Evolutionary conservation across 2,888 invertebrate genomes (phyloP).

Genomic region (Melieria picta): DNA sequence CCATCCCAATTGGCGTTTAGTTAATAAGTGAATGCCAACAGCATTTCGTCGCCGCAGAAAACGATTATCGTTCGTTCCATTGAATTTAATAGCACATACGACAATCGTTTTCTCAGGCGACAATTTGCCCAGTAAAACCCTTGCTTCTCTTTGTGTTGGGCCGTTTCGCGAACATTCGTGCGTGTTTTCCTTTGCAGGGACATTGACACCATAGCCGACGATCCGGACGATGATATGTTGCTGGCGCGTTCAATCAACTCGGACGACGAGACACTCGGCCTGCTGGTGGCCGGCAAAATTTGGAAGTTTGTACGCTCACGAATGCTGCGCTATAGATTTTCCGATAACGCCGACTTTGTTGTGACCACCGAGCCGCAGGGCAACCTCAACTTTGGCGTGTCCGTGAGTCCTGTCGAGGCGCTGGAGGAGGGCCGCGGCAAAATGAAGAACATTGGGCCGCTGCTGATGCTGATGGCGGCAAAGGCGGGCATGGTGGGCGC

Average conservation of each 20-base stretch:
- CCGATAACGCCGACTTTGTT: conserved; percentile 82
- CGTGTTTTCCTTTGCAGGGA: conserved; percentile 47
- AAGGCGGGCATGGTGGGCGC: conserved; percentile 85
- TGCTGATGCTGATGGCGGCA: conserved; percentile 80
- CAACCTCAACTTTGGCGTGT: conserved; percentile 72
- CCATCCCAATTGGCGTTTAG: background rate
- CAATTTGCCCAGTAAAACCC: no score
- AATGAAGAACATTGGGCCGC: conserved; percentile 77
- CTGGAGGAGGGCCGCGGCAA: conserved; percentile 76
- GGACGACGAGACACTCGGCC: conserved; percentile 72
- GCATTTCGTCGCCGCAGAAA: no score
- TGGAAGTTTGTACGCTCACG: conserved; percentile 81
- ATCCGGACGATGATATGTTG: conserved; percentile 71
- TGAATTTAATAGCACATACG: no score
- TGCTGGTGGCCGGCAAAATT: conserved; percentile 78
- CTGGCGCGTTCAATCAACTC: conserved; percentile 67
- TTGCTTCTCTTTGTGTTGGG: no score
- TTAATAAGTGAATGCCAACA: no score
- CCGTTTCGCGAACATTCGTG: background rate
- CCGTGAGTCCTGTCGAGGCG: conserved; percentile 72
- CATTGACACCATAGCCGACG: conserved; percentile 60
- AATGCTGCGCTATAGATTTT: conserved; percentile 79
- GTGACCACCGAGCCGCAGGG: conserved; percentile 76
- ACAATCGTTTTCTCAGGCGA: no score
- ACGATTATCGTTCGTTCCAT: no score